Evolutionary conservation across 1,140 invertebrate species (phyloP).

Genomic region (Drosophila dunni): DNA sequence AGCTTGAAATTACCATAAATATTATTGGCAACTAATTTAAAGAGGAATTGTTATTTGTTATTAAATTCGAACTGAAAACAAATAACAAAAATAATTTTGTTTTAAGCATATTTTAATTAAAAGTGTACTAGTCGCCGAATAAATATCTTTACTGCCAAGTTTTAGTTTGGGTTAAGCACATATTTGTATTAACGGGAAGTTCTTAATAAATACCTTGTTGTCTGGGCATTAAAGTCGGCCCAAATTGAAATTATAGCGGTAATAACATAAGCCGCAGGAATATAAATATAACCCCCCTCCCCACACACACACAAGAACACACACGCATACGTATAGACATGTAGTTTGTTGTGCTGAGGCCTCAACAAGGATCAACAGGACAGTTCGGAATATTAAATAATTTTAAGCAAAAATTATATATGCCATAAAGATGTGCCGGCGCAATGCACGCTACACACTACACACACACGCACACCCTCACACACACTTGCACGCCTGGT

Average conservation of each 20-base stretch:
- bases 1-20: background rate
- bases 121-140: no score
- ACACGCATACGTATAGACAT: background rate
- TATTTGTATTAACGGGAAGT: slow-evolving; percentile 41
- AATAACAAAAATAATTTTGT: no score
- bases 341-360: background rate
- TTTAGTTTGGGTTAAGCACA: background rate
- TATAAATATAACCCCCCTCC: slow-evolving; percentile 22
- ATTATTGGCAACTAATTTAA: background rate
- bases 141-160: no score
- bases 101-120: no score
- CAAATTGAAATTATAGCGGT: slow-evolving; percentile 46
- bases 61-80: no score
- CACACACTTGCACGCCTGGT: slow-evolving; percentile 18
- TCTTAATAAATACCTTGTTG: slow-evolving; percentile 27
- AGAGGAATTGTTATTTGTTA: no score
- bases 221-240: slow-evolving; percentile 19
- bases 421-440: slow-evolving; percentile 62
- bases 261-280: slow-evolving; percentile 42
- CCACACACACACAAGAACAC: background rate
- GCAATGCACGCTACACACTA: slow-evolving; percentile 14
- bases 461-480: slow-evolving; percentile 19
- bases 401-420: slow-evolving; percentile 73
- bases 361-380: slow-evolving; percentile 22
- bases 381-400: slow-evolving; percentile 67